phyloP scores from a whole-genome alignment of 2,113 vertebrate genomes.

The Quiscalus mexicanus region DNA sequence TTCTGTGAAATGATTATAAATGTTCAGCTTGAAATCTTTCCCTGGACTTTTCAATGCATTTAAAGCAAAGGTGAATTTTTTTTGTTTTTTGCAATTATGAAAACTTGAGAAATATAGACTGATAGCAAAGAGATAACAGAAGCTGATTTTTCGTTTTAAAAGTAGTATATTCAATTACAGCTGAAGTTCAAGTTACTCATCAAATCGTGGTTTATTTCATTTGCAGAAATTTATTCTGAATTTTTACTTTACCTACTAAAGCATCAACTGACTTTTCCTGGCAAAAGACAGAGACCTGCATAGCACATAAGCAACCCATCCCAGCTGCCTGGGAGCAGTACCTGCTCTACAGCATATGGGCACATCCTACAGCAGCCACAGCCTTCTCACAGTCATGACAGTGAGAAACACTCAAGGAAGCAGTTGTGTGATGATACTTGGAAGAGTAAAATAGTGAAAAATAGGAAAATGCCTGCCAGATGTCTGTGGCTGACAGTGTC shows the following conservation, averaged over 20 bases:
- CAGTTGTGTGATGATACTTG: not conserved
- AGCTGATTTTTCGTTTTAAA: not conserved
- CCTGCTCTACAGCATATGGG: not conserved
- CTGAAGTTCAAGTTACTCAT: not conserved
- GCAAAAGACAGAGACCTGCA: not conserved
- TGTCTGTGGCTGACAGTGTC: fast-evolving
- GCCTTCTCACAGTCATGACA: not conserved
- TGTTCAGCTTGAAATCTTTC: not conserved
- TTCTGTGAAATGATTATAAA: not conserved
- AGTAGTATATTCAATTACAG: not conserved
- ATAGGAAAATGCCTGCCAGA: not conserved
- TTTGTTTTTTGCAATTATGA: not conserved
- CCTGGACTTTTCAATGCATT: not conserved
- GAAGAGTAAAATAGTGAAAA: not conserved
- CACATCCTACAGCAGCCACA: not conserved
- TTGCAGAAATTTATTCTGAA: not conserved
- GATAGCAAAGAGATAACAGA: not conserved
- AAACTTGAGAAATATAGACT: not conserved
- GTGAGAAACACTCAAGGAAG: not conserved
- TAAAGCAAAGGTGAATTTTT: not conserved
- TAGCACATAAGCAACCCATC: not conserved
- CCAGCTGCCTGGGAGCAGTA: not conserved
- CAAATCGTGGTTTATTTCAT: not conserved
- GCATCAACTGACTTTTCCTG: not conserved
- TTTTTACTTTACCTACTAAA: not conserved